Conservation (phyloP, 1,140 invertebrate species). For the Atopsyche davidsoni region DNA sequence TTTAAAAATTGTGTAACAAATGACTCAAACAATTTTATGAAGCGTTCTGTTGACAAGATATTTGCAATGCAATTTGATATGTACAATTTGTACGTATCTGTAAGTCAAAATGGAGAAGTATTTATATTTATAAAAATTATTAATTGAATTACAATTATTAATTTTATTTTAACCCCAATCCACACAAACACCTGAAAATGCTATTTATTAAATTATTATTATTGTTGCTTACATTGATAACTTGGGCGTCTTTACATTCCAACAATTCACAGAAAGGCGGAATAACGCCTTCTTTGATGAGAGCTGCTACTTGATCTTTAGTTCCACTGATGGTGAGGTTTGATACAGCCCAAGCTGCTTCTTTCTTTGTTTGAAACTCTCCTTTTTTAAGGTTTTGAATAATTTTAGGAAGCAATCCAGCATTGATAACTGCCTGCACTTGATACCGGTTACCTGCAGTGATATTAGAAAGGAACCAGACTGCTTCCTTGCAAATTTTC, state of each 20-base stretch:
- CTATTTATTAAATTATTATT: constrained; percentile 8
- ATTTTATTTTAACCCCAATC: no score
- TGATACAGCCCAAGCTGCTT: constrained; percentile 98
- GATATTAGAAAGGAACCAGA: constrained; percentile 98
- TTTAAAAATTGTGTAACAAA: neutral
- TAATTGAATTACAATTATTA: no score
- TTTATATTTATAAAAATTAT: no score
- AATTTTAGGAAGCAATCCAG: constrained; percentile 87
- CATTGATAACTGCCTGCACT: constrained; percentile 96
- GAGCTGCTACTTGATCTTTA: constrained; percentile 77
- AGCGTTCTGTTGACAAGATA: no score
- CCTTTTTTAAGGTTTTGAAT: constrained; percentile 90
- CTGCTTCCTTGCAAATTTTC: constrained; percentile 87
- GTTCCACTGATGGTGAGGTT: constrained; percentile 97
- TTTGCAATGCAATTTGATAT: no score
- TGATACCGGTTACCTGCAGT: constrained; percentile 96
- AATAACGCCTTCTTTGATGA: constrained; percentile 86
- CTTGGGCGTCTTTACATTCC: constrained; percentile 84
- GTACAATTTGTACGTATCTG: no score
- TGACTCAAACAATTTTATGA: neutral
- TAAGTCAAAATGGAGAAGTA: no score
- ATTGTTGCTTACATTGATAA: constrained; percentile 50
- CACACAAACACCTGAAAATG: no score
- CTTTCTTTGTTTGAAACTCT: constrained; percentile 98
- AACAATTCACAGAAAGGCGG: constrained; percentile 85